These are phyloP conservation scores for Platyrinchus mystaceus DNA, from an alignment of 2,797 vertebrate species.

Conservation along the genomic window DNA sequence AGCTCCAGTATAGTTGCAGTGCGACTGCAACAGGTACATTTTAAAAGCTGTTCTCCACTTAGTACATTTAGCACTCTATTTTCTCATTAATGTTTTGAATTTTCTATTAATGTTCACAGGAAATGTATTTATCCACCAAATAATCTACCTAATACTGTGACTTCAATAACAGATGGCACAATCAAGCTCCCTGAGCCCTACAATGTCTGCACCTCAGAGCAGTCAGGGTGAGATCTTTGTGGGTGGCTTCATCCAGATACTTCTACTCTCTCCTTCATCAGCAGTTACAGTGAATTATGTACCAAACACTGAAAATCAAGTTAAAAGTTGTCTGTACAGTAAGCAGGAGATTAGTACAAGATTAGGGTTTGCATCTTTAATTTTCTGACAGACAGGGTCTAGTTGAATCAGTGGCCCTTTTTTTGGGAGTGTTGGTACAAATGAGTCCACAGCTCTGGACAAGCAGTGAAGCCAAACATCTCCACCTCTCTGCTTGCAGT, in stretches of 20 bases:
- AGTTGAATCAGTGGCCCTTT: neutral
- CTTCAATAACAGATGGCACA: neutral
- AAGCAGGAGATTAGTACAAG: neutral
- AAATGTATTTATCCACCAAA: neutral
- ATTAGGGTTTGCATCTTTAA: neutral
- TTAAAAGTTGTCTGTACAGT: neutral
- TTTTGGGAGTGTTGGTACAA: neutral
- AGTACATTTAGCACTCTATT: neutral
- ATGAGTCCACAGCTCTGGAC: neutral
- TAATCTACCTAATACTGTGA: neutral
- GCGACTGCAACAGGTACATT: neutral
- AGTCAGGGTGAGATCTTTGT: neutral
- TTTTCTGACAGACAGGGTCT: neutral
- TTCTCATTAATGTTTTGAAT: neutral
- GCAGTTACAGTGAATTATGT: neutral
- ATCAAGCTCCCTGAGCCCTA: neutral
- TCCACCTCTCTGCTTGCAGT: neutral
- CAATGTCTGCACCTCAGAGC: neutral
- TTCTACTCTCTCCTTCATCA: neutral
- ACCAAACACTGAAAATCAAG: neutral
- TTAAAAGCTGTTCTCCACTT: neutral
- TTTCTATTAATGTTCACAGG: neutral
- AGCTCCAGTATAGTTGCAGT: neutral
- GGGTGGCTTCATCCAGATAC: neutral
- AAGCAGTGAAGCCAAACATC: neutral